Evolutionary conservation across 2,888 invertebrate genomes (phyloP).

Genomic region (Villa cingulata): DNA sequence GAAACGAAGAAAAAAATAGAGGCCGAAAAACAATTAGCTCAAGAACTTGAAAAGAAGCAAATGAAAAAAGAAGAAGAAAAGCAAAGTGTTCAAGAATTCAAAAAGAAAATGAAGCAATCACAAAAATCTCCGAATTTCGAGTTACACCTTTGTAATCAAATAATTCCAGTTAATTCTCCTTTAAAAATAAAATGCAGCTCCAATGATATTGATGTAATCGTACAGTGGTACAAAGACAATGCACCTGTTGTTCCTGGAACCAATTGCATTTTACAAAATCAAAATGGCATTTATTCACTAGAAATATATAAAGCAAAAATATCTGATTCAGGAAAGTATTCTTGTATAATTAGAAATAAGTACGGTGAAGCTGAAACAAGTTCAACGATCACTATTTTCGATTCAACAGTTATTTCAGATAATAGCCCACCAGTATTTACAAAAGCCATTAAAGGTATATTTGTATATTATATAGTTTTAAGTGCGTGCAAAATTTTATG

Average conservation of each 20-base stretch:
- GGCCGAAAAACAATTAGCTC: too few relatives aligned
- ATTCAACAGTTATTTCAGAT: constrained; percentile 29
- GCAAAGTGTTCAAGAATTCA: too few relatives aligned
- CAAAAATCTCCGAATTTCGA: constrained; percentile 29
- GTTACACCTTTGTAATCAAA: constrained; percentile 60
- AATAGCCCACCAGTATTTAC: constrained; percentile 35
- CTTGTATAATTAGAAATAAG: constrained; percentile 60
- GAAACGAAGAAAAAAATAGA: background rate
- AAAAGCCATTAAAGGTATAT: constrained; percentile 36
- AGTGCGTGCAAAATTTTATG: background rate
- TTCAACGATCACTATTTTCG: constrained; percentile 33
- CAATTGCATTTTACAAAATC: constrained; percentile 37
- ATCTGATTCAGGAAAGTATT: constrained; percentile 64
- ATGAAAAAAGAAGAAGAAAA: background rate
- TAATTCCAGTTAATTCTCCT: constrained; percentile 56
- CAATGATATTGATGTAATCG: constrained; percentile 51
- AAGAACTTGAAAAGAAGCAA: constrained; percentile 1
- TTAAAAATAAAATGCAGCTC: constrained; percentile 68
- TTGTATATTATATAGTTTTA: constrained; percentile 6
- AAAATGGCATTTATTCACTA: constrained; percentile 49
- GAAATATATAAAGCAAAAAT: constrained; percentile 55
- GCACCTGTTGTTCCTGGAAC: constrained; percentile 31
- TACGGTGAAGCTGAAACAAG: constrained; percentile 34
- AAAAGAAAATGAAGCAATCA: constrained; percentile 12
- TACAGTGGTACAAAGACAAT: constrained; percentile 65